Percentiles rank a stretch among this genome's conserved stretches.
Evolutionary conservation across 2,113 vertebrate genomes (phyloP).

Genomic region (Tautogolabrus adspersus): DNA sequence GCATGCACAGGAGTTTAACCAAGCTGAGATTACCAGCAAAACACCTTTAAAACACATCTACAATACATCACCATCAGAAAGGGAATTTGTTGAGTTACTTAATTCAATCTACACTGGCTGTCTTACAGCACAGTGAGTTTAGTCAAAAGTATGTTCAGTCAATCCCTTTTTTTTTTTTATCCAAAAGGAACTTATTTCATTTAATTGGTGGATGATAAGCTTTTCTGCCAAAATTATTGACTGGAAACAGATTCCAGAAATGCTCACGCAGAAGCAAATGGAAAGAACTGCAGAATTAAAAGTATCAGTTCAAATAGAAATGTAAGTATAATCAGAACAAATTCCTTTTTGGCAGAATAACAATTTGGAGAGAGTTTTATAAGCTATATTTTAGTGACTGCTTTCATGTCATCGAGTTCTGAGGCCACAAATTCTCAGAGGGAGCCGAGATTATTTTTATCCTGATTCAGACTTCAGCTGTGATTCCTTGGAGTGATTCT

Average conservation of each 20-base stretch:
- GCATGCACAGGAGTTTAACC: no score
- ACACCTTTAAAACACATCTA: no score
- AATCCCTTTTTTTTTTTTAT: neutral
- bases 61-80: no score
- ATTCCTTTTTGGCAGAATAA: neutral
- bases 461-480: constrained; percentile 2
- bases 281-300: neutral
- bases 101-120: no score
- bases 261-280: neutral
- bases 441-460: neutral
- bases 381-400: neutral
- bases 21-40: no score
- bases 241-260: neutral
- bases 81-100: no score
- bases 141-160: neutral
- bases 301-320: neutral
- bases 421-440: constrained; percentile 1
- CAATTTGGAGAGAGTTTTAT: neutral
- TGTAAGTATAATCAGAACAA: neutral
- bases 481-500: constrained; percentile 19
- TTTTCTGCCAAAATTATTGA: neutral
- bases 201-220: neutral
- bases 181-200: neutral
- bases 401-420: neutral
- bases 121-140: no score